Percentiles rank a stretch among this genome's conserved stretches.
Conservation (phyloP, 2,888 invertebrate species). For the Xestia rhomboidea region DNA sequence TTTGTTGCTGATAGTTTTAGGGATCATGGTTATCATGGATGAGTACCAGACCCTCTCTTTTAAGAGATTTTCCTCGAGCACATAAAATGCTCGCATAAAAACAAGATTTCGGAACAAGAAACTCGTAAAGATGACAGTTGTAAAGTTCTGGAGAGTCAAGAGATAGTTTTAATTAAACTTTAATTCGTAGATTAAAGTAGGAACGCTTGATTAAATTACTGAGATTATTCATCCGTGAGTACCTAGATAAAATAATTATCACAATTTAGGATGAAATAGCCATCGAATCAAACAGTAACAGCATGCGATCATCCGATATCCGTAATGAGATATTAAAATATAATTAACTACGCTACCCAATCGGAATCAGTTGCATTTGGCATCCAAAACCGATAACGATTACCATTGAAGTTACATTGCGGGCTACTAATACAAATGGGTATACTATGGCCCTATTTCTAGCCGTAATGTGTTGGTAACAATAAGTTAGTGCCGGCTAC, state of each 20-base stretch:
- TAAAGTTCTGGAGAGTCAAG: conserved; percentile 16
- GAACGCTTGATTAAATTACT: conserved; percentile 10
- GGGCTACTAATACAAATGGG: conserved; percentile 49
- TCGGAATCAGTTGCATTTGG: conserved; percentile 46
- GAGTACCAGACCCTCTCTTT: background rate
- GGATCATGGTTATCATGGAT: background rate
- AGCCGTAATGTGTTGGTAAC: conserved; percentile 59
- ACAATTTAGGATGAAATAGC: conserved; percentile 8
- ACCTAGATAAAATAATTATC: conserved; percentile 22
- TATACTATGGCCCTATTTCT: conserved; percentile 42
- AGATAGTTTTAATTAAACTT: conserved; percentile 32
- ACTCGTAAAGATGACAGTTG: conserved; percentile 37
- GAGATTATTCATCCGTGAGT: background rate
- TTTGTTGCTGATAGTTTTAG: conserved; percentile 4
- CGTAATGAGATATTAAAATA: conserved; percentile 52
- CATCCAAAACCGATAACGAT: conserved; percentile 55
- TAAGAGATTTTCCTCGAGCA: background rate
- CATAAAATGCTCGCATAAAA: conserved; percentile 11
- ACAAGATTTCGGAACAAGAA: conserved; percentile 11
- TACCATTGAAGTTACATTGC: conserved; percentile 53
- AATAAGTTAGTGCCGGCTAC: conserved; percentile 71
- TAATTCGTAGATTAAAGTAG: conserved; percentile 14
- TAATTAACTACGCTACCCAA: conserved; percentile 37
- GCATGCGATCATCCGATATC: conserved; percentile 27
- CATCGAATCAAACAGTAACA: conserved; percentile 15